Base-by-base conservation (phyloP, 1,140 invertebrate species). In the Calosoma granatense region DNA sequence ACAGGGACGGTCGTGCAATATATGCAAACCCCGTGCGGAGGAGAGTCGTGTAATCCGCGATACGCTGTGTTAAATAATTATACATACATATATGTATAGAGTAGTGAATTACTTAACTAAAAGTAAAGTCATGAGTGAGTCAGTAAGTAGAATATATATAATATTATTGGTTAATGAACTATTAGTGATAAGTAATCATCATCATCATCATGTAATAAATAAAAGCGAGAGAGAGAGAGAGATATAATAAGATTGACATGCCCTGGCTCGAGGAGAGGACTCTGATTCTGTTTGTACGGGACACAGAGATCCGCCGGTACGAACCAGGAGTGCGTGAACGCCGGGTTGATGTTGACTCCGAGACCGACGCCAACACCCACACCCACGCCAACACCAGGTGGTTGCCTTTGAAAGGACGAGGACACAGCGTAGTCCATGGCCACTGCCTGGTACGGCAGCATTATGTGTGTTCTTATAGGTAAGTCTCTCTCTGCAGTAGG, bases 311-410 rank as follows among this genome's bases (percentile, higher is more conserved):
- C 87, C 81, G 87, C 85, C 80, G 87, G 87, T 85, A 90, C 87
- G 81, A 91, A 90, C 88, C 88, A 92, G 77, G 88, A 91, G 81
- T 91, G 88, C 69, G 86, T 87, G 79, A 90, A 92, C 67, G 78
- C 73, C 39, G 77, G 74, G 65, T 79, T 81, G 73, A 77, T 78
- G 77, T 78, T 80, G 70, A 79, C 75, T 64, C 73, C 64, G 57
- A 70, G 72, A 62, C 78, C 67, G n/a, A 78, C 74, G 51, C 78
- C 78, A 53, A 80, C 78, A n/a, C n/a, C n/a, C n/a, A n/a, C n/a
- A 54, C 83, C 82, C 66, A 83, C 75, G 65, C 80, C 81, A 59
- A 80, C 78, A 43, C 81, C 77, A 61, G 83, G 78, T 72, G 87
- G 80, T 60, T 83, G 86, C 59, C 83, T 77, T 66, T 88, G 86